Conservation (phyloP, 1,140 invertebrate species). For the Thrips palmi region DNA sequence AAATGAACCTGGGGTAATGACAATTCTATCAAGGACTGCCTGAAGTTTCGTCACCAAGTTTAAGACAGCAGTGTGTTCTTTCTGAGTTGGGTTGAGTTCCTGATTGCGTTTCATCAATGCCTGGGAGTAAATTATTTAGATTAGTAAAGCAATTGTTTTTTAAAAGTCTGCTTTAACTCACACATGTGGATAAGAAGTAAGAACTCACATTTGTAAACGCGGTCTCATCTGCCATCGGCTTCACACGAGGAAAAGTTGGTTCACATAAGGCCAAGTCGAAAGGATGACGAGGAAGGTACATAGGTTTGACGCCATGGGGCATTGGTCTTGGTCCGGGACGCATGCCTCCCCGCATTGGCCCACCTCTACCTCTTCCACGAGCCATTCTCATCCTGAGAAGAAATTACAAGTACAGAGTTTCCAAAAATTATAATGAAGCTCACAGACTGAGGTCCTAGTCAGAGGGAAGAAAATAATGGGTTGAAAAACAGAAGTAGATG, state of each 20-base stretch:
- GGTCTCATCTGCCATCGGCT: slow-evolving; percentile 61
- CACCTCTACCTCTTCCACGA: slow-evolving; percentile 43
- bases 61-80: slow-evolving; percentile 76
- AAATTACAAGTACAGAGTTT: too few relatives aligned
- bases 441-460: too few relatives aligned
- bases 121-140: slow-evolving; percentile 24
- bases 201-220: slow-evolving; percentile 67
- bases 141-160: slow-evolving; percentile 7
- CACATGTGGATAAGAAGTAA: slow-evolving; percentile 20
- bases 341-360: slow-evolving; percentile 24
- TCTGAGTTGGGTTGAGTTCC: slow-evolving; percentile 72
- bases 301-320: slow-evolving; percentile 35
- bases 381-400: too few relatives aligned
- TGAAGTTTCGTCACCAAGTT: slow-evolving; percentile 88
- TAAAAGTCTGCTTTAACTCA: not conserved
- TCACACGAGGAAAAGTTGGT: slow-evolving; percentile 69
- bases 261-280: slow-evolving; percentile 83
- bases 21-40: slow-evolving; percentile 78
- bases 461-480: too few relatives aligned
- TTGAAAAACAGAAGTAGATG: too few relatives aligned
- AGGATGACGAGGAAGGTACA: slow-evolving; percentile 68
- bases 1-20: slow-evolving; percentile 81
- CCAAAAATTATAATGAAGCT: too few relatives aligned
- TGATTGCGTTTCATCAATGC: slow-evolving; percentile 77
- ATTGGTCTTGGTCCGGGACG: slow-evolving; percentile 10